Conservation (phyloP, 2,888 invertebrate species). For the Andrena chrysosceles region DNA sequence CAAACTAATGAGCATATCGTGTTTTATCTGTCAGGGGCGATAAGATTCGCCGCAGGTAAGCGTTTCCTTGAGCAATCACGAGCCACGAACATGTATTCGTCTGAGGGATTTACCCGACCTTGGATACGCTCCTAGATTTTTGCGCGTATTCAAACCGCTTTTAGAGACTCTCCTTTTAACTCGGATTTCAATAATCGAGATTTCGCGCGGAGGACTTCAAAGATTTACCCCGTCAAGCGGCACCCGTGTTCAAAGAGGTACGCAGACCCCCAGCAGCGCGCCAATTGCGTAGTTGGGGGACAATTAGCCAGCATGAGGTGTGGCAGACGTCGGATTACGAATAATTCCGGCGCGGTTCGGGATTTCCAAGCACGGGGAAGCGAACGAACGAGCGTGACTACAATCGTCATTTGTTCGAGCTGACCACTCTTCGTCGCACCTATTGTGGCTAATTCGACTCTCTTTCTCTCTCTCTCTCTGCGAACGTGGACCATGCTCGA, state of each 20-base stretch:
- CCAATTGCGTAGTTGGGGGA: not conserved
- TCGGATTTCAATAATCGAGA: not conserved
- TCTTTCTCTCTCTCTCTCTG: conserved; percentile 15
- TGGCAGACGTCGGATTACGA: conserved; percentile 20
- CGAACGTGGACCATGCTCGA: conserved; percentile 27
- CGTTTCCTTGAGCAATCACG: conserved; percentile 34
- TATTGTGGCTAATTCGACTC: conserved; percentile 48
- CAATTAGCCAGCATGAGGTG: conserved; percentile 18
- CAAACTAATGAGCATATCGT: conserved; percentile 34
- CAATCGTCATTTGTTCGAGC: conserved; percentile 5
- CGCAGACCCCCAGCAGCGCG: not conserved
- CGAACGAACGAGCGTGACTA: not conserved
- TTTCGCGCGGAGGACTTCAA: not conserved
- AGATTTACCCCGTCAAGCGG: not conserved
- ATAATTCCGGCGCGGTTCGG: conserved; percentile 22
- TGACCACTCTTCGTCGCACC: conserved; percentile 34
- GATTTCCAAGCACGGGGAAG: not conserved
- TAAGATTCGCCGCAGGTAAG: conserved; percentile 34
- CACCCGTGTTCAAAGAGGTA: not conserved
- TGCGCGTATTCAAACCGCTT: not conserved
- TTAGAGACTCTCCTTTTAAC: not conserved
- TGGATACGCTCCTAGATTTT: not conserved
- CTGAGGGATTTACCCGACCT: conserved; percentile 5
- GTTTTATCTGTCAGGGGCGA: conserved; percentile 14
- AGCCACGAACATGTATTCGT: conserved; percentile 9